Evolutionary conservation across 2,797 vertebrate genomes (phyloP), one percentile per base, ranked within the genome.

Genomic region (Lepus oiostolus): DNA sequence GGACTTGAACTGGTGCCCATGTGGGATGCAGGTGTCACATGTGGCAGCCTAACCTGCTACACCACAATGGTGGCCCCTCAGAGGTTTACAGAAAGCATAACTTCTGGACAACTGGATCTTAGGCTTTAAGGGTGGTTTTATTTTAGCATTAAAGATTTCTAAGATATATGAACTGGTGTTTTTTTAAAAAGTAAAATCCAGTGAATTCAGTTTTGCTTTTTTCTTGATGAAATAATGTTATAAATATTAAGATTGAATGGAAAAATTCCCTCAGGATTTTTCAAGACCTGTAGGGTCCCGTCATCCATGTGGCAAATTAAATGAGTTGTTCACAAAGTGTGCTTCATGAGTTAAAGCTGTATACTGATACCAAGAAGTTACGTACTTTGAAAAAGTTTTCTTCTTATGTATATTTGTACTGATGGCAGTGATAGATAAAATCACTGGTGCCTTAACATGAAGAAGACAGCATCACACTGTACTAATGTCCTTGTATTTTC

Each of bases 81-180:
- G 42, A 47, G 42, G 42, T 58, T 92, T 84, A 79, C 19, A 13
- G 76, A 77, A 71, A 85, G 26, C 7, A 5, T 67, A 80, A 54
- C 91, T 88, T 72, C 26, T 79, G 28, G 28, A 24, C 54, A 89
- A 16, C 21, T 83, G 71, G 82, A 47, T 95, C 4, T 82, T 96
- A 75, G 88, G 11, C 26, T 91, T 9, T 67, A 81, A 86, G 42
- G 6, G 22, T 50, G 52, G 28, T 54, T 93, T 93, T 68, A 62
- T 80, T 92, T 87, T 71, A 50, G 77, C 67, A 82, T 72, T 88
- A 71, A 82, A 65, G 62, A 77, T 77, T 82, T 92, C 76, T 92
- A 50, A 89, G 77, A 60, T 47, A 12, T 76, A n/a, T 52, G 72
- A 4, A 62, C 19, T 70, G 28, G 7, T 19, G 6, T 38, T 80